These are phyloP conservation scores for Oryzias woworae DNA, from an alignment of 2,113 vertebrate genomes.

Conservation along the genomic window DNA sequence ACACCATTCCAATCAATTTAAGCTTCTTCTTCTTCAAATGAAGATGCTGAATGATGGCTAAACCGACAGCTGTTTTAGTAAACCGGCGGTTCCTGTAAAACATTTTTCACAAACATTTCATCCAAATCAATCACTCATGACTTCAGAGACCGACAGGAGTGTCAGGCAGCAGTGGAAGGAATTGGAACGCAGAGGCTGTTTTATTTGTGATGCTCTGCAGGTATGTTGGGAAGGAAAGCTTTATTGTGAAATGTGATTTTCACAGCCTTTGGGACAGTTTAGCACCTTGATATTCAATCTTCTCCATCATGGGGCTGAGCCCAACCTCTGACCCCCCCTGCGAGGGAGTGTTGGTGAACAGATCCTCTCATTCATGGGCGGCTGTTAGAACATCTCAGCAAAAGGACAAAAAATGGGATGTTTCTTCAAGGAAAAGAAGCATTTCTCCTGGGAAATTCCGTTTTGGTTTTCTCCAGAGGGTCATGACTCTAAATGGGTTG, in stretches of 20 bases:
- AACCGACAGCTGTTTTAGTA: too few species aligned
- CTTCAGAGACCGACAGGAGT: too few species aligned
- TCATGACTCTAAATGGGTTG: slow-evolving; percentile 53
- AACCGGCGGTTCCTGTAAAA: too few species aligned
- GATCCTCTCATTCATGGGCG: slow-evolving; percentile 7
- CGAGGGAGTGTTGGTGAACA: slow-evolving; percentile 4
- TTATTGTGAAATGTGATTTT: neutral
- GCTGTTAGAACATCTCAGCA: slow-evolving; percentile 39
- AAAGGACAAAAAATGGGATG: slow-evolving; percentile 10
- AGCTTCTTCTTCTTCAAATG: too few species aligned
- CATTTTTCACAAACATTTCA: too few species aligned
- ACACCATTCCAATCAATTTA: too few species aligned
- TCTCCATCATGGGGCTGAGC: slow-evolving; percentile 4
- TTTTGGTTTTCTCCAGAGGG: slow-evolving; percentile 34
- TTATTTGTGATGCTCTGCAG: neutral
- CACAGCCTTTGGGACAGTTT: too few species aligned
- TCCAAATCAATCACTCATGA: too few species aligned
- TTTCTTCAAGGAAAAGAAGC: slow-evolving; percentile 44
- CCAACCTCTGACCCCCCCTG: slow-evolving; percentile 38
- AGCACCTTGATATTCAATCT: slow-evolving; percentile 1
- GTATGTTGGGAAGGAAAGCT: neutral
- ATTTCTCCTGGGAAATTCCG: slow-evolving; percentile 52
- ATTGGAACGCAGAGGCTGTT: neutral
- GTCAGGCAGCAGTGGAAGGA: neutral
- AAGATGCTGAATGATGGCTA: too few species aligned